Base-by-base conservation (phyloP, 2,888 invertebrate species). In the Pyrgus malvae region DNA sequence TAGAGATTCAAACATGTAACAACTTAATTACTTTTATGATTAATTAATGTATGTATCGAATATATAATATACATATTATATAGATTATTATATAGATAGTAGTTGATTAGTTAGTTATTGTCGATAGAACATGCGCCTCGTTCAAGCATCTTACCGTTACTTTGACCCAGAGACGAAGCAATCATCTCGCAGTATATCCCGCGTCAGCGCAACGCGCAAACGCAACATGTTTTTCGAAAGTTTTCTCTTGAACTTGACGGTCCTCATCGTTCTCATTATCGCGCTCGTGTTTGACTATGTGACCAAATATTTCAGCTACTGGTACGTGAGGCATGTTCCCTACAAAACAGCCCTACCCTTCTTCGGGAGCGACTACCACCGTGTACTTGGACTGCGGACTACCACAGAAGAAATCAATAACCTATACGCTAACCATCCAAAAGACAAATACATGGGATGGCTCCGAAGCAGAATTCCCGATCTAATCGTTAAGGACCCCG, bases 271-370 rank as follows among this genome's bases (percentile, higher is more conserved):
- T 12, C 64, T 90, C 1, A 75, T 90, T 41, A 53, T 76, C 48
- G 89, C 90, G 3, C 64, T 90, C 9, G 76, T 74, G 35, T 78
- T 84, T 56, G 90, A 90, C 63, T 90, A 90, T 66, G 78, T 87
- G 31, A 90, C 89, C 0, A 90, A 90, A 57, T 90, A 76, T 69
- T 90, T 90, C 68, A 90, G 85, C 64, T 90, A 90, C 66, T 90
- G 90, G 89, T 90, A 90, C 56, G 75, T 90, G 14, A 68, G 90
- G 12, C 86, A 88, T 57, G 74, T 90, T 19, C 80, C 85, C 0
- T 84, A 88, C 60, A 87, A 82, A 66, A 69, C 68, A 0, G 68
- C 82, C 0, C 51, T 90, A 2, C 87, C 87, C 0, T 83, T 86
- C 62, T 79, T 84, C 53, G 90, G 90, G 17, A 81, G 82, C 29